Conservation (phyloP, 1,140 invertebrate species). For the Vanessa atalanta region DNA sequence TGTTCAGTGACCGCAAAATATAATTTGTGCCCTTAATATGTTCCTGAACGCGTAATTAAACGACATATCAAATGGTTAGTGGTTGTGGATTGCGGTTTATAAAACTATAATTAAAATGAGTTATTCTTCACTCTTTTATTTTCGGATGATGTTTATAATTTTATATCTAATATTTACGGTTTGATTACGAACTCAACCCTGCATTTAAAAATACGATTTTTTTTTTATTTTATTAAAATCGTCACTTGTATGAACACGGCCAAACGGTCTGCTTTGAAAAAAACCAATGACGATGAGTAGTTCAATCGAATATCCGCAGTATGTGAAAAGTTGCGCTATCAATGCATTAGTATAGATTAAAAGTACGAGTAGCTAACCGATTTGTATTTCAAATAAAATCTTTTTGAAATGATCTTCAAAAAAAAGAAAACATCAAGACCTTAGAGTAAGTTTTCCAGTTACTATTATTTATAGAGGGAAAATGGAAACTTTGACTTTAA, state of each 20-base stretch:
- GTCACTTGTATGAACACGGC: no score
- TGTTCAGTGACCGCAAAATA: slow-evolving; percentile 12
- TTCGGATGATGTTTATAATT: not conserved
- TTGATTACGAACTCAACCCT: no score
- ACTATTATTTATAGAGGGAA: no score
- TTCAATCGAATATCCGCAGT: not conserved
- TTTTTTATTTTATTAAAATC: no score
- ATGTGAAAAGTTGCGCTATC: slow-evolving; percentile 21
- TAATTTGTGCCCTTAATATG: slow-evolving; percentile 9
- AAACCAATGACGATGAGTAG: not conserved
- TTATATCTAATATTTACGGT: no score
- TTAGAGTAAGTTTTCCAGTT: no score
- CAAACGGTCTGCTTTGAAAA: not conserved
- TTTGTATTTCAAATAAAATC: no score
- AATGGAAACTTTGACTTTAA: no score
- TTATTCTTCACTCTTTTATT: not conserved
- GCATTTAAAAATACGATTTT: no score
- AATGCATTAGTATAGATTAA: slow-evolving; percentile 23
- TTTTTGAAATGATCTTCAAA: no score
- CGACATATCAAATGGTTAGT: slow-evolving; percentile 12
- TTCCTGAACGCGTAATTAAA: slow-evolving; percentile 14
- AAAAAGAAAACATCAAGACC: no score
- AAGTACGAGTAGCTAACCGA: not conserved
- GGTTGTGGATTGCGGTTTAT: slow-evolving; percentile 11
- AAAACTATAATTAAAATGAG: slow-evolving; percentile 1